These are phyloP conservation scores for Acanthosepion lycidas DNA, from an alignment of 2,888 invertebrate species.

Conservation along the genomic window DNA sequence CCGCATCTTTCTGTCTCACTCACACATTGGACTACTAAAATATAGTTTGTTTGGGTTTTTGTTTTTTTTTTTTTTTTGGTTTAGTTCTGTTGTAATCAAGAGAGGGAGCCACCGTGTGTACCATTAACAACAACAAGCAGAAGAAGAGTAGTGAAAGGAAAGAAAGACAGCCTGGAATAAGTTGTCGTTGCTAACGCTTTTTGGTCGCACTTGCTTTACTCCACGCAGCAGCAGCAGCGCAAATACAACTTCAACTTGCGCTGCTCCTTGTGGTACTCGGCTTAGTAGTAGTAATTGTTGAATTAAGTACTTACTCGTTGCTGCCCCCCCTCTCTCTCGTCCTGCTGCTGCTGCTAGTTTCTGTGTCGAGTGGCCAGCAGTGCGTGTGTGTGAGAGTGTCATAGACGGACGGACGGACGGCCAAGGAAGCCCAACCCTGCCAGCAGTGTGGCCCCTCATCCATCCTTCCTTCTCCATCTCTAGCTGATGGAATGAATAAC, in stretches of 20 bases:
- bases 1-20: neutral
- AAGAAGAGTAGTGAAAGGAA: too few species aligned
- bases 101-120: too few species aligned
- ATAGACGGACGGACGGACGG: conserved; percentile 22
- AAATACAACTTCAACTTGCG: neutral
- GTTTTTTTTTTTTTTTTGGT: too few species aligned
- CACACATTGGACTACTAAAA: too few species aligned
- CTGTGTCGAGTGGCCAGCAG: neutral
- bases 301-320: neutral
- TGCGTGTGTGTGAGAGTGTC: conserved; percentile 1
- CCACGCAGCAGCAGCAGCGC: neutral
- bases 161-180: too few species aligned
- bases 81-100: too few species aligned
- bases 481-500: conserved; percentile 46
- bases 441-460: neutral
- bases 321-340: neutral
- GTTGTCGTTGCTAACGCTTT: neutral
- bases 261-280: neutral
- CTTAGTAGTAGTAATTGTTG: conserved; percentile 33
- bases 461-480: conserved; percentile 4
- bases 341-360: neutral
- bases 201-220: conserved; percentile 10
- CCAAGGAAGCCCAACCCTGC: neutral
- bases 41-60: too few species aligned
- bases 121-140: too few species aligned